Base-by-base conservation (phyloP, 2,113 vertebrate genomes). In the Phaethon lepturus region DNA sequence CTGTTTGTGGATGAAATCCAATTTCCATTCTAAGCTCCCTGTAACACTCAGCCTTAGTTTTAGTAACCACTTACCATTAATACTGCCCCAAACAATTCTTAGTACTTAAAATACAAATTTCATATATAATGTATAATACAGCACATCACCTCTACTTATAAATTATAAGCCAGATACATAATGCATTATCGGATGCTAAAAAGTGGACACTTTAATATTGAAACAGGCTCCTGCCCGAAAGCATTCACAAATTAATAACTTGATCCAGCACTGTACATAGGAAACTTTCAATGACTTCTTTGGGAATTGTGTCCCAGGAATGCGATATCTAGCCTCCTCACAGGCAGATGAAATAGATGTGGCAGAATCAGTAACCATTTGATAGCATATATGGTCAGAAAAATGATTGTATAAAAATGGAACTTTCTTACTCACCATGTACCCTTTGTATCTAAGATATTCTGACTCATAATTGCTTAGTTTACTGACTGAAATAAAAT, bases 401-500 rank as follows among this genome's bases (percentile, higher is more conserved):
- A 94, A 96, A 77, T 55, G 18, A 67, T 44, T 88, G 50, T 67
- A 33, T 92, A 88, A 93, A 95, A 92, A 88, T 76, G 78, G 67
- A 86, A 63, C 58, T 73, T 94, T 97, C 88, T 92, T 97, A 90
- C 90, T 96, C 94, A 83, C 90, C 77, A 17, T 69, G 88, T 68
- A 96, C 58, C 50, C 55, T 91, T 94, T 93, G 86, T 96, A 94
- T 95, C 74, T 95, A 91, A 88, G 87, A 88, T 93, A 63, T 59
- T 90, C 88, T 95, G 96, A 97, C 78, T 95, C 92, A 96, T 90
- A 92, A 94, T 88, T 92, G 67, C 90, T 97, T 94, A 59, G 63
- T 97, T 96, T 97, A 97, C 75, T 62, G 63, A 88, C 93, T 94
- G 75, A 95, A 95, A 95, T 94, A 96, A 94, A 97, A 96, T 90